Conservation (phyloP, 2,888 invertebrate genomes). For the Netelia virgata region DNA sequence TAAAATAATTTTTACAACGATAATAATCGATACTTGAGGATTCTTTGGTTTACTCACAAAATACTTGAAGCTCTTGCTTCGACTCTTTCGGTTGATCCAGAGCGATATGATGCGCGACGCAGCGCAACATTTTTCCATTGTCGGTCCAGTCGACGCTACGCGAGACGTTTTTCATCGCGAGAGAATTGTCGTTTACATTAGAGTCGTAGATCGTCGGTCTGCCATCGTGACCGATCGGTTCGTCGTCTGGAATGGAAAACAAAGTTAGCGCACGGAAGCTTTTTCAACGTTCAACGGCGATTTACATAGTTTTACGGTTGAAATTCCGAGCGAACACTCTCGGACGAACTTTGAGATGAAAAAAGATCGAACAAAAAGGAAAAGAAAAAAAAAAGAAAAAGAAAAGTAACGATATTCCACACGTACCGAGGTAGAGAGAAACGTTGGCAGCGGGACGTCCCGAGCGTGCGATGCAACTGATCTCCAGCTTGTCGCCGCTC, state of each 20-base stretch:
- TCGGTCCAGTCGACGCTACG: slow-evolving; percentile 88
- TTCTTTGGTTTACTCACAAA: slow-evolving; percentile 86
- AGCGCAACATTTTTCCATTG: slow-evolving; percentile 88
- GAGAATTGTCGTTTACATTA: slow-evolving; percentile 87
- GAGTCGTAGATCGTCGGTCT: slow-evolving; percentile 86
- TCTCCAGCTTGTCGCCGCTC: slow-evolving; percentile 88
- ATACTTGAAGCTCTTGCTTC: slow-evolving; percentile 86
- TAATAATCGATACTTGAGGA: background rate
- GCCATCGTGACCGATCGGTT: slow-evolving; percentile 87
- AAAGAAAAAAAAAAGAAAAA: background rate
- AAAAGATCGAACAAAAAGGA: background rate
- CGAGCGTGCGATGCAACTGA: slow-evolving; percentile 89
- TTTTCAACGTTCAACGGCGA: too few relatives aligned
- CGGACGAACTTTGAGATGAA: slow-evolving; percentile 7
- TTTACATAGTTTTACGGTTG: background rate
- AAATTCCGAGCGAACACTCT: slow-evolving; percentile 10
- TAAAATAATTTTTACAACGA: too few relatives aligned
- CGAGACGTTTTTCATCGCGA: slow-evolving; percentile 89
- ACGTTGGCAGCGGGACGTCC: slow-evolving; percentile 92
- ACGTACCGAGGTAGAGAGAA: slow-evolving; percentile 89
- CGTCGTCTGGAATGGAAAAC: slow-evolving; percentile 86
- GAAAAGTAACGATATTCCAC: background rate
- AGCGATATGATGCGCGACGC: slow-evolving; percentile 90
- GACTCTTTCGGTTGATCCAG: slow-evolving; percentile 84
- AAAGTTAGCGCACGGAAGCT: background rate